phyloP scores from a whole-genome alignment of 2,797 vertebrate genomes.

The Labroides dimidiatus region DNA sequence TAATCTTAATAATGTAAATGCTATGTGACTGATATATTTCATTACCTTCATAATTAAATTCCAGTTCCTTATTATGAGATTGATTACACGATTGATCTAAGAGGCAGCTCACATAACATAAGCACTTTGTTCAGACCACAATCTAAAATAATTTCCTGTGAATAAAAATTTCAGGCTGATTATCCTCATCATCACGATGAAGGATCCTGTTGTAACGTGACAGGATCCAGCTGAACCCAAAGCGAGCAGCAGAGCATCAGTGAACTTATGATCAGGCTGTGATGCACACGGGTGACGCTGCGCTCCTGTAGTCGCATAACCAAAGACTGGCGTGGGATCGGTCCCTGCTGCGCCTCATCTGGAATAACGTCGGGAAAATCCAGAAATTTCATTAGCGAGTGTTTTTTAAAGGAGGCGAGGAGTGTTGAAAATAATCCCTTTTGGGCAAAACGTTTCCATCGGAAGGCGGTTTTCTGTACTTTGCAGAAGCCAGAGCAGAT shows the following conservation, averaged over 20 bases:
- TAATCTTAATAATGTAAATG: too few relatives aligned
- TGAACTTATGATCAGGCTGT: conserved; percentile 75
- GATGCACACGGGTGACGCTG: conserved; percentile 83
- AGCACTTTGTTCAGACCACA: not conserved
- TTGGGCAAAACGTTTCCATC: conserved; percentile 69
- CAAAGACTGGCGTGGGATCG: conserved; percentile 79
- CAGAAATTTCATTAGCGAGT: conserved; percentile 56
- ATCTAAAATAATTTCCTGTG: conserved; percentile 3
- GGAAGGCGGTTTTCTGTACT: conserved; percentile 71
- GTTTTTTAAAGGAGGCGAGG: conserved; percentile 54
- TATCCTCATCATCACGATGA: conserved; percentile 51
- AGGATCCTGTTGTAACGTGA: conserved; percentile 62
- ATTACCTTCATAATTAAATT: not conserved
- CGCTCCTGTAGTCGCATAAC: conserved; percentile 77
- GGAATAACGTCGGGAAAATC: conserved; percentile 72
- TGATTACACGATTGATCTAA: too few relatives aligned
- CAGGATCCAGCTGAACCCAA: conserved; percentile 58
- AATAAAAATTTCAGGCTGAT: conserved; percentile 31
- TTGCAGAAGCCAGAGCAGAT: conserved; percentile 72
- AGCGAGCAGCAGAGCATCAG: conserved; percentile 63
- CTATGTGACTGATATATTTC: not conserved
- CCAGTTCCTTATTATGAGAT: not conserved
- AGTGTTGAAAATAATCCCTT: conserved; percentile 69
- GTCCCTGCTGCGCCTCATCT: conserved; percentile 80
- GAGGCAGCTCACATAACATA: not conserved